Base-by-base conservation (phyloP, 2,113 vertebrate species). In the Emydocephalus ijimae region DNA sequence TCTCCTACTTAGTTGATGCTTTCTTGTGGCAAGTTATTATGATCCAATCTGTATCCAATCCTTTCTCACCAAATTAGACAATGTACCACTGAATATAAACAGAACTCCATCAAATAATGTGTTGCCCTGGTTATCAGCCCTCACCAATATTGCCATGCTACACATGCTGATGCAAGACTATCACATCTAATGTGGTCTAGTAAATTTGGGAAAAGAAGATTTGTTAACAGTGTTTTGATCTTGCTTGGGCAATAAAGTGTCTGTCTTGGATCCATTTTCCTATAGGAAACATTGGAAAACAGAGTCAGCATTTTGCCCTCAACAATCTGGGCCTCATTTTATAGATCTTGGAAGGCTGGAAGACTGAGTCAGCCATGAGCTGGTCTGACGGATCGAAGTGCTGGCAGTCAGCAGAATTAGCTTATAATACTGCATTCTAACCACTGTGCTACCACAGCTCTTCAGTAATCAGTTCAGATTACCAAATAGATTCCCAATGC, bases 81-180 rank as follows among this genome's bases (percentile, higher is more conserved):
- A n/a, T 89, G 20, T 89, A 34, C 3, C 34, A 26, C 48, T 85
- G 43, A 61, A 59, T 61, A 81, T 81, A 89, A 86, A 85, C 69
- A 92, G 74, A 43, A 90, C 43, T 34, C n/a, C 85, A 85, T 92
- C 88, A 86, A 81, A 74, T 45, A 52, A 61, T 56, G 21, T 92
- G 74, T 92, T 92, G 88, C 43, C 88, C n/a, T 89, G 69, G 92
- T 92, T 92, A 92, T 88, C 54, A 88, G 29, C 48, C 85, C 54
- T 89, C 74, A 85, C 21, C 55, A 52, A 59, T 86, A 64, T 74
- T 92, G 69, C 54, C 88, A 90, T 92, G 55, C 69, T 88, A 90
- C n/a, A 59, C 55, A 92, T 92, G 56, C 55, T 86, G 45, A 50
- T 52, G 69, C 45, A 56, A 87, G 88, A 34, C 21, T 34, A 64